phyloP scores from a whole-genome alignment of 2,113 vertebrate genomes.

The Aphyosemion australe region DNA sequence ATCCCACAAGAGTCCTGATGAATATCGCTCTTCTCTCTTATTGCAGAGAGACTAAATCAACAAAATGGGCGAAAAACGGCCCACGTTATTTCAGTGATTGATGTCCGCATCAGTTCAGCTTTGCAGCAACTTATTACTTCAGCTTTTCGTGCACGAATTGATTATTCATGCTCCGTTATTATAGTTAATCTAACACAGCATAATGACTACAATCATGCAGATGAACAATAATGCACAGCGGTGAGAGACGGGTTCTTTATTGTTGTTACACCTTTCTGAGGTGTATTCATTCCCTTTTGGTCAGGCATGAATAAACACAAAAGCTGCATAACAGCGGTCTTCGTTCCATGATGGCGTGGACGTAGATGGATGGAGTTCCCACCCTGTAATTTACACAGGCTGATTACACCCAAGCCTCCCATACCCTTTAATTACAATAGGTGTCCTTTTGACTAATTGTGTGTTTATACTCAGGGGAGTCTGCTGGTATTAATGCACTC shows the following conservation, averaged over 20 bases:
- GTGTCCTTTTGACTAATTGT: conserved; percentile 75
- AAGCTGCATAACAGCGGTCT: conserved; percentile 33
- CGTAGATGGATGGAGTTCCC: conserved; percentile 65
- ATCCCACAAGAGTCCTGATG: conserved; percentile 12
- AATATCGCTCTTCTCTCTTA: conserved; percentile 44
- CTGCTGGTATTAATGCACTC: conserved; percentile 52
- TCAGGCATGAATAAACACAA: conserved; percentile 48
- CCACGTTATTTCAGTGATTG: conserved; percentile 42
- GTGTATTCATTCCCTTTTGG: conserved; percentile 42
- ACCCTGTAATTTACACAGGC: conserved; percentile 66
- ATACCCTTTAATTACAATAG: conserved; percentile 73
- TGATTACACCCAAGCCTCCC: conserved; percentile 65
- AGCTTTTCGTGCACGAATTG: conserved; percentile 44
- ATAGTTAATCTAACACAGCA: conserved; percentile 22
- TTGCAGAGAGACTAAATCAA: conserved; percentile 55
- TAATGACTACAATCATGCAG: conserved; percentile 50
- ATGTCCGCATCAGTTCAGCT: conserved; percentile 44
- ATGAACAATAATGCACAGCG: conserved; percentile 39
- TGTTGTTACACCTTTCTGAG: conserved; percentile 15
- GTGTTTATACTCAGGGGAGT: conserved; percentile 54
- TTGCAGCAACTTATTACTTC: conserved; percentile 45
- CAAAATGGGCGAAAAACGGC: conserved; percentile 35
- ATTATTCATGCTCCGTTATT: conserved; percentile 45
- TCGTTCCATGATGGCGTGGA: conserved; percentile 56
- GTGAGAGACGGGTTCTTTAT: conserved; percentile 25